A percentile compares a stretch with the other conserved stretches of the same genome.
phyloP scores from a whole-genome alignment of 2,113 vertebrate species.

The Miniopterus natalensis region DNA sequence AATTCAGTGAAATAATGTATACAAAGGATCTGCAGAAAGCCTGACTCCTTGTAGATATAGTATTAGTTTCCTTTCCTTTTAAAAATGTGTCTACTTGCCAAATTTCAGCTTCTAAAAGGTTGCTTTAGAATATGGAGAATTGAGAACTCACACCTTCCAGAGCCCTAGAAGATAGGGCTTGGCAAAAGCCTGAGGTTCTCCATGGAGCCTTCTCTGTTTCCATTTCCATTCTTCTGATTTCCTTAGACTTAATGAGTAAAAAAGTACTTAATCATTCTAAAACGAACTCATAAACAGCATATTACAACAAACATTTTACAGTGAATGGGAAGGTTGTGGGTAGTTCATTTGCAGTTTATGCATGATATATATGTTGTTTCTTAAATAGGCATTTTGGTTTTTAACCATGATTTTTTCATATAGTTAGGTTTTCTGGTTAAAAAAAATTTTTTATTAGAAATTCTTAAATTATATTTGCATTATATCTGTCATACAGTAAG shows the following conservation, averaged over 20 bases:
- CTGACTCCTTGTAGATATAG: background rate
- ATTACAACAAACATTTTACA: background rate
- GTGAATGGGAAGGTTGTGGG: background rate
- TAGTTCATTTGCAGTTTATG: background rate
- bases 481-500: background rate
- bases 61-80: background rate
- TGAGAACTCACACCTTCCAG: background rate
- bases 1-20: background rate
- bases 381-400: background rate
- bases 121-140: background rate
- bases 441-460: background rate
- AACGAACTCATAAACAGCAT: background rate
- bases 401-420: background rate
- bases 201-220: background rate
- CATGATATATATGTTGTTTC: background rate
- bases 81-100: background rate
- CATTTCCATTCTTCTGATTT: background rate
- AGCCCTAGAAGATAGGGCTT: background rate
- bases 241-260: constrained; percentile 21
- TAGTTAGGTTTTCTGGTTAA: background rate
- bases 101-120: background rate
- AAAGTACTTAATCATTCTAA: constrained; percentile 8
- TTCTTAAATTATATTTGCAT: background rate
- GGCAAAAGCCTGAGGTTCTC: background rate
- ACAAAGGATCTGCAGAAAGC: background rate